Evolutionary conservation across 2,888 invertebrate genomes (phyloP).

Genomic region (Nysson spinosus): DNA sequence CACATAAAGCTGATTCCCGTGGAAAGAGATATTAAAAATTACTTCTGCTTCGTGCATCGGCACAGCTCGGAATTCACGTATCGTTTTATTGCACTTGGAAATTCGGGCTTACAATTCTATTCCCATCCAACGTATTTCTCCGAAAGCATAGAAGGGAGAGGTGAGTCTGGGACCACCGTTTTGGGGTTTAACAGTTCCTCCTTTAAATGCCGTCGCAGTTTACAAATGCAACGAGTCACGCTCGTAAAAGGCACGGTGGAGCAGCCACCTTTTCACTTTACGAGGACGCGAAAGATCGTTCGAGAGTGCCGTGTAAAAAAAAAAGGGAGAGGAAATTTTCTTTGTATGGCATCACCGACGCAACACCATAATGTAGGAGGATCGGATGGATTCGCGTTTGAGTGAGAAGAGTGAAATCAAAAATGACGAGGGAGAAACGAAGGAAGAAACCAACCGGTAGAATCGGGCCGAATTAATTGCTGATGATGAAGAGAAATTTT

Average conservation of each 20-base stretch:
- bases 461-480: constrained; percentile 49
- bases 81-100: not conserved
- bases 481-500: constrained; percentile 56
- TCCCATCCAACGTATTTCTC: not conserved
- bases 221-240: constrained; percentile 17
- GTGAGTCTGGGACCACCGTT: no score
- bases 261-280: constrained; percentile 12
- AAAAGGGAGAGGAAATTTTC: not conserved
- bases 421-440: not conserved
- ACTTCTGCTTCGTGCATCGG: not conserved
- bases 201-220: constrained; percentile 12
- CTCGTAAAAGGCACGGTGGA: constrained; percentile 16
- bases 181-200: constrained; percentile 4
- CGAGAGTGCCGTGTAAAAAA: not conserved
- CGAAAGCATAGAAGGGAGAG: not conserved
- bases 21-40: no score
- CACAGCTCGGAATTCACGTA: not conserved
- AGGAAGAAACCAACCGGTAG: no score
- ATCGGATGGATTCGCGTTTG: no score
- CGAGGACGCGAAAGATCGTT: constrained; percentile 2
- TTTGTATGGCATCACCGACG: no score
- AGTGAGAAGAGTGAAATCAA: no score
- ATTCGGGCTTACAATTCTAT: not conserved
- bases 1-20: no score
- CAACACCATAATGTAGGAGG: no score